Percentiles rank a stretch among this genome's conserved stretches.
Evolutionary conservation across 2,797 vertebrate species (phyloP).

Genomic region (Propithecus perrieri): DNA sequence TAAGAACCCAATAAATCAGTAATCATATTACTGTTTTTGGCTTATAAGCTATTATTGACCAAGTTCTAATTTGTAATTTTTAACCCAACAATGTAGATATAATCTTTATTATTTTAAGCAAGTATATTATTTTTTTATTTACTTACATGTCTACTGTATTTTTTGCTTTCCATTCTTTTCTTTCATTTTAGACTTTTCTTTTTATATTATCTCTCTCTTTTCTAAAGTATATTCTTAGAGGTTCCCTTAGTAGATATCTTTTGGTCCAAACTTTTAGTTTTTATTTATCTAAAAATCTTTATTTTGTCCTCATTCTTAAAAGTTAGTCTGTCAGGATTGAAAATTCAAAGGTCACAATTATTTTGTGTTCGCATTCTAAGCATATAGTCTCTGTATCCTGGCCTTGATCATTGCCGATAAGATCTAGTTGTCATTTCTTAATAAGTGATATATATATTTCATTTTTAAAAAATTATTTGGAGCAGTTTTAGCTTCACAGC

Average conservation of each 20-base stretch:
- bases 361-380: not conserved
- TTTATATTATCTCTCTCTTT: not conserved
- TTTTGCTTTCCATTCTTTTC: not conserved
- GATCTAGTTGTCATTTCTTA: not conserved
- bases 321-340: not conserved
- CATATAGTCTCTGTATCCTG: not conserved
- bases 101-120: not conserved
- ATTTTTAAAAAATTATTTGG: not conserved
- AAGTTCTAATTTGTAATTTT: slow-evolving; percentile 1
- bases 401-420: not conserved
- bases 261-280: not conserved
- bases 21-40: not conserved
- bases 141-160: not conserved
- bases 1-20: not conserved
- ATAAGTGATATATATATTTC: not conserved
- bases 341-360: not conserved
- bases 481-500: not conserved
- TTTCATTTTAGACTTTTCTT: not conserved
- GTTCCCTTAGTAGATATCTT: not conserved
- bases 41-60: not conserved
- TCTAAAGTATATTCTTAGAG: not conserved
- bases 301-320: not conserved
- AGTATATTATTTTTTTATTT: not conserved
- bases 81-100: not conserved
- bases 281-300: slow-evolving; percentile 3